A percentile compares a stretch with the other conserved stretches of the same genome.
These are phyloP conservation scores for Aporrectodea caliginosa DNA, from an alignment of 1,140 invertebrate species.

Conservation along the genomic window DNA sequence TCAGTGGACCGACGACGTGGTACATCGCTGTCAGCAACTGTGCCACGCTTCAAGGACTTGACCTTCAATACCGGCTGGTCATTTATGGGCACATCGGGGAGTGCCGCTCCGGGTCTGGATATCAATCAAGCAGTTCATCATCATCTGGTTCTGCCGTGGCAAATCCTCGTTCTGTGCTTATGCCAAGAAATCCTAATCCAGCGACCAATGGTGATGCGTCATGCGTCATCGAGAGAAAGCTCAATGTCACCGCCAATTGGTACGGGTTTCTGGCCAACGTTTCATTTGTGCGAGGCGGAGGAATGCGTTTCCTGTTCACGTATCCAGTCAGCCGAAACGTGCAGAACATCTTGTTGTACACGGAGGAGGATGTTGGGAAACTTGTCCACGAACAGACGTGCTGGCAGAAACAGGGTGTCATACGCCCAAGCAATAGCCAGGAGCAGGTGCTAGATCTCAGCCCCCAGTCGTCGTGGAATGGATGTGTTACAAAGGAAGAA, in stretches of 20 bases:
- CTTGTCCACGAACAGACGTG: constrained; percentile 14
- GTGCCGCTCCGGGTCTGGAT: not conserved
- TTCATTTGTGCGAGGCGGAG: constrained; percentile 9
- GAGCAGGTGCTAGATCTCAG: constrained; percentile 26
- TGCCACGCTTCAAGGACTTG: constrained; percentile 5
- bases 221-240: constrained; percentile 21
- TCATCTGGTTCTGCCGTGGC: not conserved
- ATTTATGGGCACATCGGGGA: constrained; percentile 21
- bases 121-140: not conserved
- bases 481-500: constrained; percentile 19
- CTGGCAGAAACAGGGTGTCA: constrained; percentile 30
- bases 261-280: constrained; percentile 27
- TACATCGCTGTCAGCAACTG: constrained; percentile 29
- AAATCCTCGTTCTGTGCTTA: not conserved
- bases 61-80: constrained; percentile 20
- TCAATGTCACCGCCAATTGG: constrained; percentile 25
- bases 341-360: constrained; percentile 23
- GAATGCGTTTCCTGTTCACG: constrained; percentile 22
- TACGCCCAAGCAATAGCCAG: not conserved
- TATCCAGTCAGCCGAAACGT: constrained; percentile 22
- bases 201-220: not conserved
- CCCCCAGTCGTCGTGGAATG: constrained; percentile 24
- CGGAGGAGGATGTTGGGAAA: constrained; percentile 5
- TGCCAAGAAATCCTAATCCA: not conserved
- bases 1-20: constrained; percentile 19